Conservation (phyloP, 1,140 invertebrate species). For the Cydia strobilella region DNA sequence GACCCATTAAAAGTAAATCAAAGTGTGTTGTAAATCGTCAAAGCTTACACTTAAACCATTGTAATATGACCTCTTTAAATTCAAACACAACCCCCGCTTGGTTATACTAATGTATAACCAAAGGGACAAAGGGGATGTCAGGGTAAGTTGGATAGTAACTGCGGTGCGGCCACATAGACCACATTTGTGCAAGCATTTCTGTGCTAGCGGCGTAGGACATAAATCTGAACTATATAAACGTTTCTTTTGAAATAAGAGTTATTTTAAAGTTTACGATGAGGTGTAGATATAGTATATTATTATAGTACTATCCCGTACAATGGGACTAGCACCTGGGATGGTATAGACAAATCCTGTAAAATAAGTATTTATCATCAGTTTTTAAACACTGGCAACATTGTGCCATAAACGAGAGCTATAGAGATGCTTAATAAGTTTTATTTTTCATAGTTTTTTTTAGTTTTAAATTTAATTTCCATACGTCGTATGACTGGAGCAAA, state of each 20-base stretch:
- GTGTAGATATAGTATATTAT: too few species aligned
- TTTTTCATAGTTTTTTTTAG: too few species aligned
- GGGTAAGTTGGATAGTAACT: not conserved
- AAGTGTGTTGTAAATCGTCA: constrained; percentile 50
- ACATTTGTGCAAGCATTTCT: constrained; percentile 28
- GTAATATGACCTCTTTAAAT: not conserved
- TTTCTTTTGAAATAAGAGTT: constrained; percentile 21
- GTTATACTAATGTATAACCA: not conserved
- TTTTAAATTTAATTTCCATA: too few species aligned
- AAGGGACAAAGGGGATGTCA: not conserved
- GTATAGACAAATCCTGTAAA: too few species aligned
- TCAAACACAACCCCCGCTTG: not conserved
- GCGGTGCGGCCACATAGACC: not conserved
- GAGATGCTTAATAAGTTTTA: too few species aligned
- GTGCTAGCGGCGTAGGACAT: constrained; percentile 6
- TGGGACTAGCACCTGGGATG: too few species aligned
- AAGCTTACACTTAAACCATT: constrained; percentile 30
- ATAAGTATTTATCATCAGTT: too few species aligned
- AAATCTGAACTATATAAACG: constrained; percentile 25
- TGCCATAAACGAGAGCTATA: too few species aligned
- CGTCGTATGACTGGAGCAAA: too few species aligned
- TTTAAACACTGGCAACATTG: too few species aligned
- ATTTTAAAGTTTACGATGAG: constrained; percentile 23
- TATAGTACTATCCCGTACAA: too few species aligned
- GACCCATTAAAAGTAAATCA: constrained; percentile 48